Base-by-base conservation (phyloP, 1,140 invertebrate genomes). In the Chymomyza costata region DNA sequence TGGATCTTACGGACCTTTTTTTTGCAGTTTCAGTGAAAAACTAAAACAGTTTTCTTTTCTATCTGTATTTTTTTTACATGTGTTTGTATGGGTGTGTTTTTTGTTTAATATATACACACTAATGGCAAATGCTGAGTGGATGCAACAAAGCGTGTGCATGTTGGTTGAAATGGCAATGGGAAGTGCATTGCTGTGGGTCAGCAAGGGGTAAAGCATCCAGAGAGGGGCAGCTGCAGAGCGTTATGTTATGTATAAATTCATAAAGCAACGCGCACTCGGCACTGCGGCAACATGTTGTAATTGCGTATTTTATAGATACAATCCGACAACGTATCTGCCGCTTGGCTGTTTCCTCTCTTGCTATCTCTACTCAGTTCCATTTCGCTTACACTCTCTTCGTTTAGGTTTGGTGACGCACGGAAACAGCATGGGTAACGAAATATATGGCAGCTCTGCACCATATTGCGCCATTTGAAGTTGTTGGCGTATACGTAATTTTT, bases 271-370 rank as follows among this genome's bases (percentile, higher is more conserved):
- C 44, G 51, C 60, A 37, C 56, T 49, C 50, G 50, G 34, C 62
- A 78, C 55, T 71, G 66, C 67, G 55, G 73, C 67, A 78, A 78
- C 73, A 80, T 71, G 73, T 69, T 76, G 68, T 78, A 78, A 78
- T 78, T 78, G 73, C 73, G 73, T 78, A 78, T 78, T 71, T 78
- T 65, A 76, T 78, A 76, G 71, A 78, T 76, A 74, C 51, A 50
- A 47, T 1, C 30, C 14, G 17, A 10, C n/a, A 30, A n/a, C 5
- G 53, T 66, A 48, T 66, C 46, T 58, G 47, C 45, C 50, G 14
- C 14, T 15, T 38, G 8, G 73, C 61, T 63, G 32, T 25, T 11
- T 11, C 7, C 3, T 11, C 3, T 34, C n/a, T 3, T 34, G 3
- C 5, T 6, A 6, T 5, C 25, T 10, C 25, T 28, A 5, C 5